These are phyloP conservation scores for Cerceris ruficornis DNA, from an alignment of 2,888 invertebrate species.

Conservation along the genomic window DNA sequence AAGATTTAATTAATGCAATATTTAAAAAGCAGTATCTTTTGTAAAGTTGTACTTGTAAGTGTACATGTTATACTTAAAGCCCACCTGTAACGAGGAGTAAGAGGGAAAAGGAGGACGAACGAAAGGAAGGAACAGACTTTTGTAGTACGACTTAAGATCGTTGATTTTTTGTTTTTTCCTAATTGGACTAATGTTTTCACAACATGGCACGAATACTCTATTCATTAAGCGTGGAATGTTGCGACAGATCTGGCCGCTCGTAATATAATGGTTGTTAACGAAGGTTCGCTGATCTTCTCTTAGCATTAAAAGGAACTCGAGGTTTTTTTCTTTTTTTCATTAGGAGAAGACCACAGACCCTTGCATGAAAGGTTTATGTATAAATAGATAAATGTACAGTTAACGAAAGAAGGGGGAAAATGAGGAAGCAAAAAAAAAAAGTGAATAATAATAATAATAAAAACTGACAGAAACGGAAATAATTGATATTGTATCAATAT, in stretches of 20 bases:
- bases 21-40: conserved; percentile 48
- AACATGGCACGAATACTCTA: conserved; percentile 53
- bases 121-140: conserved; percentile 1
- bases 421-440: neutral
- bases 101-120: conserved; percentile 7
- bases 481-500: conserved; percentile 80
- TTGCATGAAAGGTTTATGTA: conserved; percentile 79
- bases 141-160: conserved; percentile 34
- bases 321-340: conserved; percentile 1
- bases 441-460: conserved; percentile 61
- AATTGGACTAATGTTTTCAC: conserved; percentile 51
- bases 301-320: conserved; percentile 33
- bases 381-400: conserved; percentile 79
- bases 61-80: conserved; percentile 40
- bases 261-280: conserved; percentile 74
- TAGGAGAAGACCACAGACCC: conserved; percentile 66
- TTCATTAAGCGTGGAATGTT: conserved; percentile 54
- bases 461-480: conserved; percentile 69
- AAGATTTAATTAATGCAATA: conserved; percentile 50
- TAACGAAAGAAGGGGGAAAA: conserved; percentile 69
- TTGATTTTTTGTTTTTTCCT: conserved; percentile 31
- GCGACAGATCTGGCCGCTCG: conserved; percentile 68
- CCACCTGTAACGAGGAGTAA: conserved; percentile 20
- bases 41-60: conserved; percentile 58
- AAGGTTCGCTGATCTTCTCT: conserved; percentile 71